A percentile compares a stretch with the other conserved stretches of the same genome.
phyloP scores from a whole-genome alignment of 2,888 invertebrate species.

The Aleiodes alternator region DNA sequence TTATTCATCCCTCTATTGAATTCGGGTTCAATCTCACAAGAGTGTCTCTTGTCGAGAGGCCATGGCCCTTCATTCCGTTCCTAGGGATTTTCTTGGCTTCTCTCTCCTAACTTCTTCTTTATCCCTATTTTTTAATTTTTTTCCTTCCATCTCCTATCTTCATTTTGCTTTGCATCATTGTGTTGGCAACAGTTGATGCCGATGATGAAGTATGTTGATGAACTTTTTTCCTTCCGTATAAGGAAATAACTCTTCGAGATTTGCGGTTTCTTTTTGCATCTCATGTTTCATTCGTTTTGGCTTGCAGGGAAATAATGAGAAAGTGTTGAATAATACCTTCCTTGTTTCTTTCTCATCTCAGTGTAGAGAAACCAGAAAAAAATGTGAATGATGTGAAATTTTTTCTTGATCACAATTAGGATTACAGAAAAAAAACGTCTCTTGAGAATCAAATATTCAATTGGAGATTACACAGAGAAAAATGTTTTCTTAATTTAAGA shows the following conservation, averaged over 20 bases:
- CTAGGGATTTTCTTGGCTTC: slow-evolving; percentile 19
- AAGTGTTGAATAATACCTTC: too few species aligned
- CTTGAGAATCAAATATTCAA: too few species aligned
- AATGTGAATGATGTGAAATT: too few species aligned
- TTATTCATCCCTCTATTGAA: slow-evolving; percentile 75
- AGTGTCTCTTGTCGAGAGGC: slow-evolving; percentile 67
- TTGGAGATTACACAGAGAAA: too few species aligned
- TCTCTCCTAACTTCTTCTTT: slow-evolving; percentile 48
- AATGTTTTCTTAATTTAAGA: too few species aligned
- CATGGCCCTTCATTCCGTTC: slow-evolving; percentile 42
- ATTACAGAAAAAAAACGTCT: too few species aligned
- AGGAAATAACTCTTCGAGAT: too few species aligned
- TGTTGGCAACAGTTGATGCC: slow-evolving; percentile 27
- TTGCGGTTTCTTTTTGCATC: not conserved
- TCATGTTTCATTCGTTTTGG: not conserved
- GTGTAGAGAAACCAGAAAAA: too few species aligned
- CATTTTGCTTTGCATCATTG: slow-evolving; percentile 22
- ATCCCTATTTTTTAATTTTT: slow-evolving; percentile 46
- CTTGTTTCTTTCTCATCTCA: too few species aligned
- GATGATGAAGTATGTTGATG: slow-evolving; percentile 3
- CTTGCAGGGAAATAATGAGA: slow-evolving; percentile 8
- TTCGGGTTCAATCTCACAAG: slow-evolving; percentile 74
- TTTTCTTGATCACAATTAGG: too few species aligned
- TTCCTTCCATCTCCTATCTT: slow-evolving; percentile 14
- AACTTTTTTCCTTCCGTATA: too few species aligned